These are phyloP conservation scores for Caenorhabditis tropicalis DNA, from an alignment of 1,140 invertebrate genomes.

Conservation along the genomic window DNA sequence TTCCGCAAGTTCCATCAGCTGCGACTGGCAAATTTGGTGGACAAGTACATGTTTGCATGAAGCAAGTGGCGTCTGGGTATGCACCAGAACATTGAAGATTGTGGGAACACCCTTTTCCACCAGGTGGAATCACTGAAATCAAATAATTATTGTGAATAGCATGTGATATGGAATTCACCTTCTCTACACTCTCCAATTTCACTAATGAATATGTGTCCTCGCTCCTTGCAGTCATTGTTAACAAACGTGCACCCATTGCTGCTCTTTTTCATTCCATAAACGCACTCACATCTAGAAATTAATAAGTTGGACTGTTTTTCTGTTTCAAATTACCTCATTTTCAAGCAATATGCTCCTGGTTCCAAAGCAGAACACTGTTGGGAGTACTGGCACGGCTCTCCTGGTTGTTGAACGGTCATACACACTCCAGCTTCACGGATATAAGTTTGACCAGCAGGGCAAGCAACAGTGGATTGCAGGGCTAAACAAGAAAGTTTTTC, in stretches of 20 bases:
- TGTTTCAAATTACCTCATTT: conserved; percentile 17
- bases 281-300: conserved; percentile 62
- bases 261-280: conserved; percentile 67
- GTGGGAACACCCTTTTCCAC: conserved; percentile 65
- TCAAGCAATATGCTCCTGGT: conserved; percentile 65
- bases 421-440: conserved; percentile 68
- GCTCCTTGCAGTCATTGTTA: conserved; percentile 62
- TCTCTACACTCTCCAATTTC: conserved; percentile 70
- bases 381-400: conserved; percentile 70
- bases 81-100: conserved; percentile 70
- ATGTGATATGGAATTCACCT: conserved; percentile 52
- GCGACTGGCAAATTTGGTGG: conserved; percentile 63
- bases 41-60: conserved; percentile 65
- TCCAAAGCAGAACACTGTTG: conserved; percentile 68
- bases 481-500: no score
- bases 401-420: conserved; percentile 65
- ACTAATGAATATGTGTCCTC: conserved; percentile 68
- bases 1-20: conserved; percentile 70
- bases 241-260: conserved; percentile 65
- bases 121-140: conserved; percentile 67
- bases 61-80: conserved; percentile 63
- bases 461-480: conserved; percentile 54
- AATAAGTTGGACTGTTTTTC: neutral
- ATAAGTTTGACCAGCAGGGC: conserved; percentile 66
- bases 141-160: neutral